Conservation (phyloP, 2,113 vertebrate species). For the Notiomystis cincta region DNA sequence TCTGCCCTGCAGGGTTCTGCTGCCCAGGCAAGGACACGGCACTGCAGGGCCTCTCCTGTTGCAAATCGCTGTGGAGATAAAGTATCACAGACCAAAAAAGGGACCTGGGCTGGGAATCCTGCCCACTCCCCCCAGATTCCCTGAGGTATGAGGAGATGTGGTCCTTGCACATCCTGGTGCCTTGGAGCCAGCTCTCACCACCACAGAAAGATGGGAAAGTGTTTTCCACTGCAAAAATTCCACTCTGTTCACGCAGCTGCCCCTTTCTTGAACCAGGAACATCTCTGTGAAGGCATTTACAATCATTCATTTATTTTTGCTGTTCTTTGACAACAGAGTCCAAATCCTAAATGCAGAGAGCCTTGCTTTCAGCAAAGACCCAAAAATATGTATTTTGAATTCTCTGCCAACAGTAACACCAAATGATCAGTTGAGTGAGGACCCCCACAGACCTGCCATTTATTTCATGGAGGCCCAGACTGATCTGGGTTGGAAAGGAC, state of each 20-base stretch:
- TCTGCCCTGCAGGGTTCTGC: fast-evolving
- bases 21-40: too few relatives aligned
- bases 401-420: neutral
- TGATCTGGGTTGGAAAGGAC: neutral
- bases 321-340: neutral
- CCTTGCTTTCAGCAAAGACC: neutral
- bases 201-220: neutral
- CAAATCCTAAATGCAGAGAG: neutral
- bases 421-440: neutral
- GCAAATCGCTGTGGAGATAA: neutral
- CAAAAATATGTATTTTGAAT: fast-evolving
- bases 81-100: fast-evolving
- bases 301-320: neutral
- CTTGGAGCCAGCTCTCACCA: neutral
- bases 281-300: neutral
- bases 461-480: neutral
- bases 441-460: neutral
- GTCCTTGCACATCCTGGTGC: neutral
- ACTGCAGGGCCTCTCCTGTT: fast-evolving
- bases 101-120: neutral
- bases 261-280: neutral
- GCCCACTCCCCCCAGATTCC: fast-evolving
- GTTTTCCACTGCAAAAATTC: neutral
- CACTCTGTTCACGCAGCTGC: neutral
- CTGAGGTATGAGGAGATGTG: neutral